Conservation (phyloP, 2,888 invertebrate genomes). For the Caenorhabditis sp. region DNA sequence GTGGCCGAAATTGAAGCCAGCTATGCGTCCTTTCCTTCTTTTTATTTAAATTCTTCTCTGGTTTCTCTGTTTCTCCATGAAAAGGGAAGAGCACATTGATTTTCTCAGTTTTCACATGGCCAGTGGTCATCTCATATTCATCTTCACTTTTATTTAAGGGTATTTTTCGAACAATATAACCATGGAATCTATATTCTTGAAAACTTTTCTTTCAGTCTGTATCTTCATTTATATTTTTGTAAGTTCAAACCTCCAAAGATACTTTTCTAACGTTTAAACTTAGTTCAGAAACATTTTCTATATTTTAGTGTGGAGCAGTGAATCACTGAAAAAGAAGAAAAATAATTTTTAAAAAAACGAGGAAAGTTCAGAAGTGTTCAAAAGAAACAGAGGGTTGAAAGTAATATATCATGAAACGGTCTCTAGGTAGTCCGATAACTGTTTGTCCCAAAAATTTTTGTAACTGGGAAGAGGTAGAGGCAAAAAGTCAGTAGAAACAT, state of each 20-base stretch:
- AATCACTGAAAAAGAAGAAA: too few relatives aligned
- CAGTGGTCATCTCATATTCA: constrained; percentile 14
- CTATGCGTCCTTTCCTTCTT: neutral
- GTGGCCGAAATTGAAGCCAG: neutral
- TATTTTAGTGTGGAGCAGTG: too few relatives aligned
- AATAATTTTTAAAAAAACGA: too few relatives aligned
- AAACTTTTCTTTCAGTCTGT: constrained; percentile 15
- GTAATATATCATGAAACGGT: too few relatives aligned
- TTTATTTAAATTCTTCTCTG: constrained; percentile 16
- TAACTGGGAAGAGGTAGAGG: too few relatives aligned
- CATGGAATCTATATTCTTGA: constrained; percentile 28
- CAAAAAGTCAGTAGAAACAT: too few relatives aligned
- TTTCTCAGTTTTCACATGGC: constrained; percentile 8
- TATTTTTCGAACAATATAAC: neutral
- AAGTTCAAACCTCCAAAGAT: constrained; percentile 18
- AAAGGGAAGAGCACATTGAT: constrained; percentile 34
- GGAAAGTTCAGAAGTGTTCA: too few relatives aligned
- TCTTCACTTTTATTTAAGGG: neutral
- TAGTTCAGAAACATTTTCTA: too few relatives aligned
- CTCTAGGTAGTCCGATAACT: too few relatives aligned
- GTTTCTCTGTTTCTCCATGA: neutral
- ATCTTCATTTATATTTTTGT: constrained; percentile 27
- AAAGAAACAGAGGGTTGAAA: too few relatives aligned
- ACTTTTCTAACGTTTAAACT: too few relatives aligned
- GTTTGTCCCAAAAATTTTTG: too few relatives aligned